A percentile compares a stretch with the other conserved stretches of the same genome.
Evolutionary conservation across 1,140 invertebrate species (phyloP).

Genomic region (Acyrthosiphon pisum): DNA sequence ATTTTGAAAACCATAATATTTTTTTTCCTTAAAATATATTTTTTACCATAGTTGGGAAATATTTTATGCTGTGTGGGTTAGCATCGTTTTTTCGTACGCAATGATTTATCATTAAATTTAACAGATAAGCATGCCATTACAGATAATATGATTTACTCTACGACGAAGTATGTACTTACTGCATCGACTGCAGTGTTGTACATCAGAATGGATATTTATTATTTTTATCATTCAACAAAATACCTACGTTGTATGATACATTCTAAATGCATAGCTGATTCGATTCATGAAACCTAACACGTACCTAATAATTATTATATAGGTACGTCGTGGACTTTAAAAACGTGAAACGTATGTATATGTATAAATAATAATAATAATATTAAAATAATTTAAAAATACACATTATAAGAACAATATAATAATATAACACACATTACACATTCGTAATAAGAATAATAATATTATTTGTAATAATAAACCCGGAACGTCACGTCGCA

Average conservation of each 20-base stretch:
- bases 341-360: too few species aligned
- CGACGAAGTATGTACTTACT: too few species aligned
- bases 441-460: background rate
- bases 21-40: too few species aligned
- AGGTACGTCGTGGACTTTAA: too few species aligned
- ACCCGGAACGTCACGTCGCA: background rate
- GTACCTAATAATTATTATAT: background rate
- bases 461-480: background rate
- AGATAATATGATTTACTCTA: too few species aligned
- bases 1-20: too few species aligned
- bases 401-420: background rate
- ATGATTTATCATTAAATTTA: too few species aligned
- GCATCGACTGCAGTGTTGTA: too few species aligned
- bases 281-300: background rate
- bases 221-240: background rate
- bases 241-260: background rate
- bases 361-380: background rate
- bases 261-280: background rate
- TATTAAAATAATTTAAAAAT: background rate
- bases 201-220: background rate
- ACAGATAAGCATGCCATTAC: too few species aligned
- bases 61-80: too few species aligned
- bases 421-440: background rate
- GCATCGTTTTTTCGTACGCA: too few species aligned
- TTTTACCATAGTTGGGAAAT: too few species aligned